Evolutionary conservation across 2,113 vertebrate species (phyloP).

Genomic region (Oreochromis niloticus): DNA sequence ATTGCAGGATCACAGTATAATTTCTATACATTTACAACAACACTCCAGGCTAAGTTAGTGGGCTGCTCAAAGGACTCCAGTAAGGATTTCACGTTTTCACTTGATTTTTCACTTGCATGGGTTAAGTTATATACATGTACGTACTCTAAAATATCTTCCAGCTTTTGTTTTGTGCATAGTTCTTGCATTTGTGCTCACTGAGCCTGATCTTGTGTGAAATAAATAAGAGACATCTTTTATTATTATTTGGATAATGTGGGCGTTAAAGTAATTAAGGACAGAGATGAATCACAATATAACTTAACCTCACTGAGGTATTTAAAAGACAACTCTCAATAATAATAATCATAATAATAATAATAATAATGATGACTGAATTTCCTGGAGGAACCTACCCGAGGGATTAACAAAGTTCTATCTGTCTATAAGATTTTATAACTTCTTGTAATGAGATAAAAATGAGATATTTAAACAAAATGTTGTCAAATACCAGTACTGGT

Average conservation of each 20-base stretch:
- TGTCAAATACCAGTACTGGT: neutral
- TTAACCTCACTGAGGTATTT: neutral
- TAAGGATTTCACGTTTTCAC: neutral
- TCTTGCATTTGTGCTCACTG: neutral
- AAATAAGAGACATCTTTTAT: neutral
- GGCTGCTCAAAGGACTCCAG: neutral
- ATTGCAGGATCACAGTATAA: neutral
- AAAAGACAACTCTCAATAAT: neutral
- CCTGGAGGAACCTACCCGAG: neutral
- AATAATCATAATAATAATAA: neutral
- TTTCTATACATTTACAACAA: neutral
- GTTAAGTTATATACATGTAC: neutral
- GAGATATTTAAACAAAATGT: no score
- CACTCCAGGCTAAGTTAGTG: neutral
- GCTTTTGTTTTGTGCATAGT: neutral
- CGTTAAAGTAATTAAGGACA: neutral
- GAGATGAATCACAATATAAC: neutral
- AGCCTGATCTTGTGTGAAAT: neutral
- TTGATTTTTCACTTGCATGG: neutral
- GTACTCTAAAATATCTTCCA: neutral
- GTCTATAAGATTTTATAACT: neutral
- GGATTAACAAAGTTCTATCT: neutral
- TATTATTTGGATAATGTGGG: neutral
- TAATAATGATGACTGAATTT: neutral
- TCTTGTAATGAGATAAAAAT: neutral